Base-by-base conservation (phyloP, 2,113 vertebrate genomes). In the Cryptotis parvus region DNA sequence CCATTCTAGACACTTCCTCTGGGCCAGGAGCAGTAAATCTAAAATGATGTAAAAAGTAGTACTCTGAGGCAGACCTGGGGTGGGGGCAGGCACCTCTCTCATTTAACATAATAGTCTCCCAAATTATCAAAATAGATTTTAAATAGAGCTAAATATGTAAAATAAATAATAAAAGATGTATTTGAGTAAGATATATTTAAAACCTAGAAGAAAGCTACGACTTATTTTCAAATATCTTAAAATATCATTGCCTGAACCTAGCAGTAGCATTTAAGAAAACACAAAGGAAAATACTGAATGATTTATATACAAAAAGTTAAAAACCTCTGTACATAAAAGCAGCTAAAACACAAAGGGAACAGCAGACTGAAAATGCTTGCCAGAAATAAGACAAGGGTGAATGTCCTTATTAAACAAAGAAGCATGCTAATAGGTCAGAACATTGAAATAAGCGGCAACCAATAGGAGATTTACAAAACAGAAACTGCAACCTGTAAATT, bases 131-230 rank as follows among this genome's bases (percentile, higher is more conserved):
- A 68, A 82, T 39, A 74, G 18, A 91, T 43, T 91, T 91, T 35
- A 75, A 78, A 41, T 45, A 84, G 43, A 76, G 55, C 24, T 58
- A 58, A 58, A 58, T 58, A 58, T 58, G 55, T 22, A 22, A 58
- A 58, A 75, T 55, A 18, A 94, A 92, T 69, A 88, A 14, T 92
- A 73, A 82, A 90, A 78, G 78, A 91, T 83, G 66, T 81, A 35
- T 39, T 79, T 58, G 49, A 10, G 31, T 61, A 76, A 63, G 75
- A 49, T 63, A 24, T 45, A 24, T 87, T 24, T 69, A 27, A 79
- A 93, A 76, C 35, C 2, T 26, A 43, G 87, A 82, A 91, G 68
- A 24, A 89, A 9, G 55, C 20, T 78, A 26, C n/a, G 7, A 79
- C 24, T 45, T 58, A 49, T 87, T 83, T 88, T 79, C 74, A 91